Evolutionary conservation across 2,113 vertebrate species (phyloP), one percentile per base, ranked within the genome.

Genomic region (Oenanthe oenanthe): DNA sequence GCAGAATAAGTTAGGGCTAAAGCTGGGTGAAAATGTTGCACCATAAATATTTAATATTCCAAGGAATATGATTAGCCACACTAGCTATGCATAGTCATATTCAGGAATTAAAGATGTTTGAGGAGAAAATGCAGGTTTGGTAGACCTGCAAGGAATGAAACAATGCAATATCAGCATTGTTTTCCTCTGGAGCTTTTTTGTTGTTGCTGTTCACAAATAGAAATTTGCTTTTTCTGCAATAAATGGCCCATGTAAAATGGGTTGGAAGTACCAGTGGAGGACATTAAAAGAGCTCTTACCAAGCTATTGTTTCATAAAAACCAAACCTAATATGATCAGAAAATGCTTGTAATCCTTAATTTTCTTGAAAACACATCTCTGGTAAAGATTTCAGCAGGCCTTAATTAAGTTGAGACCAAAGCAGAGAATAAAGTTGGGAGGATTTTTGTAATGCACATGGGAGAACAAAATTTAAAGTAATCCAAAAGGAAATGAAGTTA

Each of bases 241-340:
- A 94, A 92, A 94, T 92, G 80, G 31, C 65, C 83, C 88, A 67
- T 96, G 83, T 24, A 90, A 91, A 88, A 91, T 84, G 47, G 11
- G 43, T 66, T 91, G 56, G 60, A 95, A 79, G 15, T 80, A 56
- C 16, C 67, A 93, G 32, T 47, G 75, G 38, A 63, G 25, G 36
- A 66, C 42, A 93, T 85, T 84, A 82, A 92, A 94, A 83, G 42
- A 92, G 21, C 72, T 77, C 34, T 81, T 93, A 63, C 25, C 18
- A 86, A 85, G 36, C 82, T 95, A 81, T 78, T 72, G 48, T 82
- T 96, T 95, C 89, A 82, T 92, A 77, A 92, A 93, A 77, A 0
- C 0, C 19, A 73, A 84, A 60, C 9, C 3, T 80, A 84, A 77
- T 67, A 91, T 86, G 22, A 56, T 77, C 34, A 83, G 71, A 90